phyloP scores from a whole-genome alignment of 2,113 vertebrate genomes.

The Raja brachyura region DNA sequence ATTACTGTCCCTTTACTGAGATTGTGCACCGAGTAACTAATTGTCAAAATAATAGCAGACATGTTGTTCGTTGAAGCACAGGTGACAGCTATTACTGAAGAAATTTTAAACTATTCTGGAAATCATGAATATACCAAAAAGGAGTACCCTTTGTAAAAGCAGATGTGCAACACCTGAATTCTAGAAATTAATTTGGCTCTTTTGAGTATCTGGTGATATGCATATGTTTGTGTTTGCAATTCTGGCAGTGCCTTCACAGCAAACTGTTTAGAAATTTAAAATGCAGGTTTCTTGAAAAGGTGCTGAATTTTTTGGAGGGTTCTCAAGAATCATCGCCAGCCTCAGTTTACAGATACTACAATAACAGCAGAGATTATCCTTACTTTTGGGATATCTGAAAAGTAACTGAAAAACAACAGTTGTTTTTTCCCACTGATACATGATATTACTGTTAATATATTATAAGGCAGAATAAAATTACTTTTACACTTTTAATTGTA shows the following conservation, averaged over 20 bases:
- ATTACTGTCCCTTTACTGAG: not conserved
- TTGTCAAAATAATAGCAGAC: not conserved
- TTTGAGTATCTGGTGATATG: not conserved
- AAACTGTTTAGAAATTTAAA: not conserved
- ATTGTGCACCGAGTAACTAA: not conserved
- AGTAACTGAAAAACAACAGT: not conserved
- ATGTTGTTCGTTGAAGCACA: not conserved
- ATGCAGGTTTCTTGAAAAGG: not conserved
- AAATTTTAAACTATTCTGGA: not conserved
- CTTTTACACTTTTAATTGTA: not conserved
- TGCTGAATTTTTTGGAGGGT: not conserved
- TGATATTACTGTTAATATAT: not conserved
- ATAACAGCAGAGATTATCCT: not conserved
- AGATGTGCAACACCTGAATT: not conserved
- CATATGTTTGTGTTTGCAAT: not conserved
- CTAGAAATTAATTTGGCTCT: not conserved
- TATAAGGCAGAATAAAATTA: not conserved
- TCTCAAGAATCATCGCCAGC: too few relatives aligned
- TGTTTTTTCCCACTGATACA: not conserved
- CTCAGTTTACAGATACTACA: too few relatives aligned
- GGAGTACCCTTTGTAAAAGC: not conserved
- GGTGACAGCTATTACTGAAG: not conserved
- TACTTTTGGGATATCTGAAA: not conserved
- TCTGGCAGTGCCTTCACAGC: not conserved
- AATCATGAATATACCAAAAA: not conserved